These are phyloP conservation scores for Paramormyrops hopkinsi DNA, from an alignment of 2,797 vertebrate species.

Conservation along the genomic window DNA sequence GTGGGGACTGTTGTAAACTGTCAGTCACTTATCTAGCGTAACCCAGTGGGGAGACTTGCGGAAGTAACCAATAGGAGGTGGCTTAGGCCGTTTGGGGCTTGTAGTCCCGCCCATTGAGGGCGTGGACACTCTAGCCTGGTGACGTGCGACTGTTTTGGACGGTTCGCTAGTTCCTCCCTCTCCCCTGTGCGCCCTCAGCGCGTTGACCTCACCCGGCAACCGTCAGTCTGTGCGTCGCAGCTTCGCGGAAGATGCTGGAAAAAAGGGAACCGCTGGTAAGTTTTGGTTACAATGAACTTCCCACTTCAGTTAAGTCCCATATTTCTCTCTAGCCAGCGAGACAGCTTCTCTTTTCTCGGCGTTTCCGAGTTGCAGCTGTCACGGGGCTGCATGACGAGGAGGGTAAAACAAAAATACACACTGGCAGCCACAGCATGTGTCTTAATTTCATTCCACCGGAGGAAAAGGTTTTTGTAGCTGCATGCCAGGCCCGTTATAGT, in stretches of 20 bases:
- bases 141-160: background rate
- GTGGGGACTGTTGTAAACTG: background rate
- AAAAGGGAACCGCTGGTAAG: slow-evolving; percentile 62
- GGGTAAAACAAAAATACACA: background rate
- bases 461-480: background rate
- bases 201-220: slow-evolving; percentile 39
- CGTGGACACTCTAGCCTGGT: background rate
- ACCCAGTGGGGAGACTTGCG: background rate
- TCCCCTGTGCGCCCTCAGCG: slow-evolving; percentile 17
- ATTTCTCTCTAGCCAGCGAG: background rate
- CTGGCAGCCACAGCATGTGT: background rate
- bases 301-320: background rate
- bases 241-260: slow-evolving; percentile 67
- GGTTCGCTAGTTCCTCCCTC: slow-evolving; percentile 19
- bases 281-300: slow-evolving; percentile 29
- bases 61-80: background rate
- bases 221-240: slow-evolving; percentile 35
- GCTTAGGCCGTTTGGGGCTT: background rate
- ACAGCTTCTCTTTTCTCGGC: background rate
- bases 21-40: background rate
- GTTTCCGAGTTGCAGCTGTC: background rate
- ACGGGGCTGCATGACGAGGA: background rate
- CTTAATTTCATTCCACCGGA: background rate
- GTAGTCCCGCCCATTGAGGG: background rate
- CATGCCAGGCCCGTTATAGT: background rate